Conservation (phyloP, 2,113 vertebrate species). For the Dolichallabes microphthalmus region DNA sequence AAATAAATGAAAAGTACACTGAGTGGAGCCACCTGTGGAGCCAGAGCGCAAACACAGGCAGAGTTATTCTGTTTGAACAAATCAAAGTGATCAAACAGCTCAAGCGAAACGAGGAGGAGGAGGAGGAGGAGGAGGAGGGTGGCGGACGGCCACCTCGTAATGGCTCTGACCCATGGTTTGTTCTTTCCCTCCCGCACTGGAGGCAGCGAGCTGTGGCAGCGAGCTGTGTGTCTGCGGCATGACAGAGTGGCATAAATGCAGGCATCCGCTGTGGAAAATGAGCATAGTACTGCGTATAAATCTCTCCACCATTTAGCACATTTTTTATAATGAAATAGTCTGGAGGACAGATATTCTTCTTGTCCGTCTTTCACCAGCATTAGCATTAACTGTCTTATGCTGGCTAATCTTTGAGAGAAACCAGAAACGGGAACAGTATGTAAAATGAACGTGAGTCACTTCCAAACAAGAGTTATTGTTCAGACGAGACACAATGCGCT, state of each 20-base stretch:
- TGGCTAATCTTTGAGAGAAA: not conserved
- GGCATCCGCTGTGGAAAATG: not conserved
- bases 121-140: not conserved
- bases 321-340: not conserved
- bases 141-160: not conserved
- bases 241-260: not conserved
- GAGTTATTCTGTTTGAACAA: slow-evolving; percentile 53
- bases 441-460: not conserved
- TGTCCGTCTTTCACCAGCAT: not conserved
- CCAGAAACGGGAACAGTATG: not conserved
- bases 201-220: not conserved
- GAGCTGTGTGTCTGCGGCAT: not conserved
- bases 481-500: not conserved
- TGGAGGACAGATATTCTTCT: not conserved
- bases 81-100: slow-evolving; percentile 50
- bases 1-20: slow-evolving; percentile 56
- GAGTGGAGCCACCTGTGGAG: slow-evolving; percentile 33
- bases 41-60: slow-evolving; percentile 44
- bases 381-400: not conserved
- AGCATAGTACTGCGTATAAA: not conserved
- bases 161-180: slow-evolving; percentile 34
- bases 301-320: not conserved
- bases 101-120: not conserved
- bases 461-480: slow-evolving; percentile 2
- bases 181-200: slow-evolving; percentile 11